Evolutionary conservation across 2,797 vertebrate species (phyloP).

Genomic region (Phyllotis vaccarum): DNA sequence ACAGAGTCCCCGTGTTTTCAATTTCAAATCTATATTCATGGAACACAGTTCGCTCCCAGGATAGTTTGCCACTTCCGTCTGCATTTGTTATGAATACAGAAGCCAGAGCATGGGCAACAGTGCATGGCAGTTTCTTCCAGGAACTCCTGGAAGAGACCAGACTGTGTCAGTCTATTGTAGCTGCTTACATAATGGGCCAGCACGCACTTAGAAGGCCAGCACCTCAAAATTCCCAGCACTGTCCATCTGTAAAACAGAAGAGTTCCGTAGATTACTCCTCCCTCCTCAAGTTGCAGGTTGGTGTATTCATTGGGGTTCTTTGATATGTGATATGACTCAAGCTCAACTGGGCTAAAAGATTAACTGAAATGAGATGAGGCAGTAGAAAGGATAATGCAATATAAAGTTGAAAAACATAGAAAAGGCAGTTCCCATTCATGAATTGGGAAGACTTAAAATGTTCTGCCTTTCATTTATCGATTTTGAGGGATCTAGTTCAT

Average conservation of each 20-base stretch:
- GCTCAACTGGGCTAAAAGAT: slow-evolving; percentile 14
- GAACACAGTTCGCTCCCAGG: background rate
- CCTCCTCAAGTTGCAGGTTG: background rate
- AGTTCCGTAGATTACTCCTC: background rate
- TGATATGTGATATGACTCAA: background rate
- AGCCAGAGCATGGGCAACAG: background rate
- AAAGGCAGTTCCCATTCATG: background rate
- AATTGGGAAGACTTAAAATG: background rate
- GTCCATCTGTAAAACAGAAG: slow-evolving; percentile 36
- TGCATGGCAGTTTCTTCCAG: background rate
- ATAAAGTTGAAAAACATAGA: background rate
- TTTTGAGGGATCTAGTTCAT: background rate
- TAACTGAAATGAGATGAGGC: background rate
- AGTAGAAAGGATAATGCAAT: background rate
- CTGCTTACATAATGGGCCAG: background rate
- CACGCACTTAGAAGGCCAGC: background rate
- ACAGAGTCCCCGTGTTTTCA: background rate
- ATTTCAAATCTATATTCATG: slow-evolving; percentile 44
- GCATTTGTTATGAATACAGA: background rate
- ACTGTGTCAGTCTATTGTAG: background rate
- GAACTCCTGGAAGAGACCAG: background rate
- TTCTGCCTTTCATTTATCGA: background rate
- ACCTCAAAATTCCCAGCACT: background rate
- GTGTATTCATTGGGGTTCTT: background rate
- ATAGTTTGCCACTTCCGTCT: background rate